phyloP scores from a whole-genome alignment of 2,888 invertebrate genomes.

The Nomada fabriciana region DNA sequence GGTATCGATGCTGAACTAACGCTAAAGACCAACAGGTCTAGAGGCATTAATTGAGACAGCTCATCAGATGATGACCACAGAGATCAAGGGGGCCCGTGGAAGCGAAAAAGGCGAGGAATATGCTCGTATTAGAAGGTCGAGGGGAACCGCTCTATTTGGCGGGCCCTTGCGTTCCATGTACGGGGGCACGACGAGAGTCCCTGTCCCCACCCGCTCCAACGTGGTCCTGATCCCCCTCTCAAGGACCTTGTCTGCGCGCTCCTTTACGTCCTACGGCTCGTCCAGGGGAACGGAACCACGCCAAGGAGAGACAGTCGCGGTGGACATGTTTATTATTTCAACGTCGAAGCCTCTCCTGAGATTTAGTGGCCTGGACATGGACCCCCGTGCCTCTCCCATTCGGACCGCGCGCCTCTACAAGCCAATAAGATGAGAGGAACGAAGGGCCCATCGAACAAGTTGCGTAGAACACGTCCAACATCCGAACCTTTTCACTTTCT shows the following conservation, averaged over 20 bases:
- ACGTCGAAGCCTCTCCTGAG: conserved; percentile 68
- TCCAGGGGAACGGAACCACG: conserved; percentile 55
- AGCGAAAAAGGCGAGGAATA: conserved; percentile 38
- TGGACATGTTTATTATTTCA: conserved; percentile 75
- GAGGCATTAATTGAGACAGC: conserved; percentile 40
- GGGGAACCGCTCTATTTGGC: conserved; percentile 61
- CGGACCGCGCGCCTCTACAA: conserved; percentile 45
- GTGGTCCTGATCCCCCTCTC: conserved; percentile 21
- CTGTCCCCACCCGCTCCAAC: conserved; percentile 12
- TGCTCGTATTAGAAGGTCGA: conserved; percentile 45
- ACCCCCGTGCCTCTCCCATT: conserved; percentile 26
- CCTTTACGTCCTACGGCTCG: conserved; percentile 63
- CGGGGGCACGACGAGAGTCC: conserved; percentile 18
- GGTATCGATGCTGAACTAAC: neutral
- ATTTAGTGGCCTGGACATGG: conserved; percentile 69
- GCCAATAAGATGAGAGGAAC: conserved; percentile 58
- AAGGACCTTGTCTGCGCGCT: conserved; percentile 58
- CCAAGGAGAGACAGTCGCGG: conserved; percentile 63
- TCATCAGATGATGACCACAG: conserved; percentile 5
- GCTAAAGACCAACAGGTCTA: neutral
- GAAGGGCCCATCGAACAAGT: conserved; percentile 43
- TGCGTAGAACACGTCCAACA: conserved; percentile 45
- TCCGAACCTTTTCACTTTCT: conserved; percentile 56
- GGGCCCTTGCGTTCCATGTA: conserved; percentile 52
- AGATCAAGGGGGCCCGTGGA: conserved; percentile 10